A percentile compares a stretch with the other conserved stretches of the same genome.
Evolutionary conservation across 2,888 invertebrate species (phyloP).

Genomic region (Caenorhabditis sp.): DNA sequence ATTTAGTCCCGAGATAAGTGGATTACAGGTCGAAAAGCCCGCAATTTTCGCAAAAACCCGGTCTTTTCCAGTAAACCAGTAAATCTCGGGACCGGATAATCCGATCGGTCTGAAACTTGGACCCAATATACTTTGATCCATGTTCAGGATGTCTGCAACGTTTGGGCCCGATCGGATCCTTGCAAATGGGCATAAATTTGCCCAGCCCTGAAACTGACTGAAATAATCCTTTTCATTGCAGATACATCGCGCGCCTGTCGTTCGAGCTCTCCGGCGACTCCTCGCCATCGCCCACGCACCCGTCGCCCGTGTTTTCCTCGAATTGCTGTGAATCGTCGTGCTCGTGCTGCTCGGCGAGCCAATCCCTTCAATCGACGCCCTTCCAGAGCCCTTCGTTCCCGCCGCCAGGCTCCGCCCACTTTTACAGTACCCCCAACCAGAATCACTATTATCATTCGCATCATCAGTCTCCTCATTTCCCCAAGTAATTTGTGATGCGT

Average conservation of each 20-base stretch:
- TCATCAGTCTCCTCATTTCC: slow-evolving; percentile 23
- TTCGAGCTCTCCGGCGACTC: slow-evolving; percentile 19
- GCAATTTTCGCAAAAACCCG: no score
- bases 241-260: slow-evolving; percentile 48
- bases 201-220: no score
- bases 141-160: no score
- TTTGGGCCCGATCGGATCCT: no score
- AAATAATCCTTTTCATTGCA: slow-evolving; percentile 6
- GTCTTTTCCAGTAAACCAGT: no score
- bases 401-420: neutral
- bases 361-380: slow-evolving; percentile 37
- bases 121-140: no score
- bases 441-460: slow-evolving; percentile 1
- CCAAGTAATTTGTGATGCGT: neutral
- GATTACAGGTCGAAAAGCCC: no score
- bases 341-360: slow-evolving; percentile 36
- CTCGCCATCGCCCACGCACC: slow-evolving; percentile 2
- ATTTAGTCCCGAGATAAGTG: no score
- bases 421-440: slow-evolving; percentile 8
- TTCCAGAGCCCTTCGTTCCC: slow-evolving; percentile 52
- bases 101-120: no score
- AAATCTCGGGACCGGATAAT: no score
- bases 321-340: slow-evolving; percentile 2
- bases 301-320: slow-evolving; percentile 1
- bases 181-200: no score